Conservation (phyloP, 1,140 invertebrate genomes). For the Lepidostoma basale region DNA sequence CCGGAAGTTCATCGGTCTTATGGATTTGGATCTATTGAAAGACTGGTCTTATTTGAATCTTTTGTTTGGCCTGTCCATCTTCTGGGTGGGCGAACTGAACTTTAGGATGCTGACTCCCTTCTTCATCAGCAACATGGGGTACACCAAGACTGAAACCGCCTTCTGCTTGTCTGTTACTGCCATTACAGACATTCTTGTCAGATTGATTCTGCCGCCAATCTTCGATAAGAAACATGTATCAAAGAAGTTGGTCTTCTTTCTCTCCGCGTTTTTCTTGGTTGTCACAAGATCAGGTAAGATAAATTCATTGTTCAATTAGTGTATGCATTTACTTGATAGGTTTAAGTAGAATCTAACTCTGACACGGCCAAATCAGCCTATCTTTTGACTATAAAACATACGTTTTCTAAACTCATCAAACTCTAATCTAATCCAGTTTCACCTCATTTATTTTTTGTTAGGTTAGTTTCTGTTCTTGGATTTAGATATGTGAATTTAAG, state of each 20-base stretch:
- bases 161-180: constrained; percentile 74
- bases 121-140: constrained; percentile 70
- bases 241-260: constrained; percentile 72
- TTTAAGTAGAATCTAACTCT: not conserved
- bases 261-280: constrained; percentile 70
- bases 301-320: no score
- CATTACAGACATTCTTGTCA: constrained; percentile 72
- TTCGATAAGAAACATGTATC: constrained; percentile 70
- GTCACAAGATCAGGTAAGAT: constrained; percentile 71
- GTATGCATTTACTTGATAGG: constrained; percentile 20
- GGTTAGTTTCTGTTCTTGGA: no score
- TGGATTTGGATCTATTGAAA: constrained; percentile 69
- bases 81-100: constrained; percentile 75
- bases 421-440: no score
- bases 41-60: constrained; percentile 73
- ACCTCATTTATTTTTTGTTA: no score
- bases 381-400: constrained; percentile 14
- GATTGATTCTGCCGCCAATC: constrained; percentile 72
- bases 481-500: no score
- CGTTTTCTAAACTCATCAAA: constrained; percentile 24
- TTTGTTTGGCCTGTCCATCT: constrained; percentile 71
- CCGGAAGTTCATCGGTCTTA: constrained; percentile 62
- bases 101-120: constrained; percentile 79
- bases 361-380: no score
- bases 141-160: constrained; percentile 69